Percentiles rank a stretch among this genome's conserved stretches.
phyloP scores from a whole-genome alignment of 2,113 vertebrate species.

The Vulpes lagopus region DNA sequence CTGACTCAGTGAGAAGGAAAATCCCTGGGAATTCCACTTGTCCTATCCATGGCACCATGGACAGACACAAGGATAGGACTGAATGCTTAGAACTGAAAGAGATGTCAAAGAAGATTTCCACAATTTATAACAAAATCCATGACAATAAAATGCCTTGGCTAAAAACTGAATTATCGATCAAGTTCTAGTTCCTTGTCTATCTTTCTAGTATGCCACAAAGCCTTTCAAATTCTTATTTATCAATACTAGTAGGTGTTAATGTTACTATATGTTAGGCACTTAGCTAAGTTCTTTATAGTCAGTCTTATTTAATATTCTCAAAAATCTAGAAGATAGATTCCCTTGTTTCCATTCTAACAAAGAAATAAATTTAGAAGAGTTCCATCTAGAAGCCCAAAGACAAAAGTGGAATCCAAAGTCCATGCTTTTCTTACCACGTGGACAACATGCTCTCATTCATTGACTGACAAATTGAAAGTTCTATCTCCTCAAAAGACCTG shows the following conservation, averaged over 20 bases:
- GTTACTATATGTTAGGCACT: background rate
- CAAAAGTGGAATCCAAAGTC: background rate
- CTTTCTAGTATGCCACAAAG: background rate
- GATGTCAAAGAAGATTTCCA: background rate
- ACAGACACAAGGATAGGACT: background rate
- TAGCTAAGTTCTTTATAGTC: conserved; percentile 9
- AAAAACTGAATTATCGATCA: background rate
- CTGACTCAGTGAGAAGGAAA: background rate
- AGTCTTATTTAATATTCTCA: background rate
- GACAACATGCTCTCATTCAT: background rate
- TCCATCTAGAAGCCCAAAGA: background rate
- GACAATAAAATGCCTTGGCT: background rate
- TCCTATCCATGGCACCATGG: background rate
- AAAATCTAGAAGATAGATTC: background rate
- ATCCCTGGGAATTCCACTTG: background rate
- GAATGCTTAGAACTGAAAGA: conserved; percentile 28
- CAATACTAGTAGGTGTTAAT: background rate
- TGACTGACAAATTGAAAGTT: background rate
- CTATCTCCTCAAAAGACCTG: background rate
- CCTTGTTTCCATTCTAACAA: conserved; percentile 4
- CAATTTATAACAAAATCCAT: background rate
- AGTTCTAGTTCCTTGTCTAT: background rate
- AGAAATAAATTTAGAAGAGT: background rate
- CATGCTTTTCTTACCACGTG: background rate
- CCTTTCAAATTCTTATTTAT: background rate